Base-by-base conservation (phyloP, 2,113 vertebrate species). In the Nematolebias whitei region DNA sequence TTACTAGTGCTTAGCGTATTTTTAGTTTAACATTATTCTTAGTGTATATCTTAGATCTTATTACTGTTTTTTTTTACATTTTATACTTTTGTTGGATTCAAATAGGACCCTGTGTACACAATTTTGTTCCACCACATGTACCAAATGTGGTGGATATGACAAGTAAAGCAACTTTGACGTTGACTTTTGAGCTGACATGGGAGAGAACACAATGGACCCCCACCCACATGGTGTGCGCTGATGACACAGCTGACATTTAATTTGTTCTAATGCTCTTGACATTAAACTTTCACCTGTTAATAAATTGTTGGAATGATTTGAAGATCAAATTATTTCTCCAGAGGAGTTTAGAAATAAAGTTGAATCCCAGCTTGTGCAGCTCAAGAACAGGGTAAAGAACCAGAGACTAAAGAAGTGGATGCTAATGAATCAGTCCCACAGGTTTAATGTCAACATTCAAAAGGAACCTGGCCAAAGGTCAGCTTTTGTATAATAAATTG, bases 241-340 rank as follows among this genome's bases (percentile, higher is more conserved):
- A 56, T 40, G 48, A 5, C 47, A 40, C 32, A 14, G 12, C 22
- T 50, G 35, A 50, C 13, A 68, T 20, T 20, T 49, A 16, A 51
- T 58, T 49, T 43, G 20, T 15, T 55, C 26, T 13, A 48, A 39
- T 49, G 16, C 22, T 15, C 20, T 49, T 26, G 20, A 48, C 26
- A 26, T 68, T 58, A 40, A 50, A 51, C 13, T 4, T 50, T 12
- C 47, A 47, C 15, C 12, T 39, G 23, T 45, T 56, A 19, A 48
- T 56, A 23, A 20, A 22, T 12, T 38, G 1, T 13, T n/a, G 8
- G 12, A 51, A 20, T 15, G 14, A 11, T 35, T 41, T 41, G 18
- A 40, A 26, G 8, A 50, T 22, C 40, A 68, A 49, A 68, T 58
- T 0, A 67, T 39, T 57, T 48, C 51, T 66, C 20, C 15, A 26